These are phyloP conservation scores for Phortica variegata DNA, from an alignment of 1,140 invertebrate genomes.

Conservation along the genomic window DNA sequence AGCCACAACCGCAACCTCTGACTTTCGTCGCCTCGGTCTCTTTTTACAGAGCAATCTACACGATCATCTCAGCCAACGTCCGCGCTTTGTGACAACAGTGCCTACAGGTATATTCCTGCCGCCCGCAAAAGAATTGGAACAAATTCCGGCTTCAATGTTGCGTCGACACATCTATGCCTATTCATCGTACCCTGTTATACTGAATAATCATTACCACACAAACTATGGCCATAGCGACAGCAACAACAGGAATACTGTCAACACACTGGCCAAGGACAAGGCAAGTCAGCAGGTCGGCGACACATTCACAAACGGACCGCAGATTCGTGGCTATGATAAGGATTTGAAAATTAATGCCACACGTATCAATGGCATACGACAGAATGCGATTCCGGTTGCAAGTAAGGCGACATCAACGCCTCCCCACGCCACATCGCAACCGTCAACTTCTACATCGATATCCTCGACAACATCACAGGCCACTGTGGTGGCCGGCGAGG, in stretches of 20 bases:
- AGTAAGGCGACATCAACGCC: slow-evolving; percentile 25
- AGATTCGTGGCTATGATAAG: slow-evolving; percentile 4
- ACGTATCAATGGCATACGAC: slow-evolving; percentile 35
- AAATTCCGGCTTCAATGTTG: slow-evolving; percentile 55
- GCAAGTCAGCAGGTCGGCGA: no score
- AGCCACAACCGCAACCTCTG: no score
- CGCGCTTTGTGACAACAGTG: slow-evolving; percentile 76
- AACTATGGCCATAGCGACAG: slow-evolving; percentile 12
- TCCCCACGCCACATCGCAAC: slow-evolving; percentile 4
- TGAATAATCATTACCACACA: slow-evolving; percentile 34
- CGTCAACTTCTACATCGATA: no score
- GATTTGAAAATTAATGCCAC: slow-evolving; percentile 17
- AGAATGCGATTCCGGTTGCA: slow-evolving; percentile 26
- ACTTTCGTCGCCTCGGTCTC: no score
- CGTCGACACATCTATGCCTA: slow-evolving; percentile 48
- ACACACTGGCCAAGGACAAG: slow-evolving; percentile 1
- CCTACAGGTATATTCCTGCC: slow-evolving; percentile 75
- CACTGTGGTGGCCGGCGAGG: slow-evolving; percentile 35
- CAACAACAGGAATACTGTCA: slow-evolving; percentile 17
- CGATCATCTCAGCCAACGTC: slow-evolving; percentile 45
- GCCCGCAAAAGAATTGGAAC: slow-evolving; percentile 72
- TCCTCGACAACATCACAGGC: slow-evolving; percentile 2
- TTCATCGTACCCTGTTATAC: slow-evolving; percentile 47
- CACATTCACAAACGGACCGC: no score
- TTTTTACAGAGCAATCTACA: not conserved